Conservation (phyloP, 1,140 invertebrate genomes). For the Saxidomus purpurata region DNA sequence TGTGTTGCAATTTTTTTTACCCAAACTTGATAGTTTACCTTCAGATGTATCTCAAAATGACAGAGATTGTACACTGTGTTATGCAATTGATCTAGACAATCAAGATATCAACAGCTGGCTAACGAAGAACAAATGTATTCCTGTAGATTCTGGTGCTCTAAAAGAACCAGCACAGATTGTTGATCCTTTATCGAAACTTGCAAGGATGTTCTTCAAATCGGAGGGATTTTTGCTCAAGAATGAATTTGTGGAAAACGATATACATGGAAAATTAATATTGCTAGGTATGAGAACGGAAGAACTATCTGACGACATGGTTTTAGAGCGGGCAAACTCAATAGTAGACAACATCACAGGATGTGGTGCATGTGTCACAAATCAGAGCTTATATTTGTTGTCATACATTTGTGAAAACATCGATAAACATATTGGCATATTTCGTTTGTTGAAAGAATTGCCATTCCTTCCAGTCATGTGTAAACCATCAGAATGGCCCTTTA, state of each 20-base stretch:
- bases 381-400: not conserved
- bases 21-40: too few species aligned
- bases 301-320: slow-evolving; percentile 44
- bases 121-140: slow-evolving; percentile 54
- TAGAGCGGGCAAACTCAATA: slow-evolving; percentile 57
- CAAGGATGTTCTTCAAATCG: too few species aligned
- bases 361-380: not conserved
- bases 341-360: slow-evolving; percentile 24
- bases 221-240: not conserved
- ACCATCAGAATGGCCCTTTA: slow-evolving; percentile 25
- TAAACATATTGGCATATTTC: not conserved
- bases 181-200: too few species aligned
- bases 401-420: not conserved
- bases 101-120: not conserved
- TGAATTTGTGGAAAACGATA: not conserved
- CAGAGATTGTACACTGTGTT: not conserved
- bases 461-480: slow-evolving; percentile 31
- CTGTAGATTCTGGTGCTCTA: slow-evolving; percentile 29
- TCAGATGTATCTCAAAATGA: slow-evolving; percentile 11
- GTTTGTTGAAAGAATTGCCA: not conserved
- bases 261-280: not conserved
- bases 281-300: slow-evolving; percentile 65
- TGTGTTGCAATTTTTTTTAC: slow-evolving; percentile 68
- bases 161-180: slow-evolving; percentile 60
- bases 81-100: not conserved